Conservation (phyloP, 2,888 invertebrate genomes). For the Minunthozetes semirufus region DNA sequence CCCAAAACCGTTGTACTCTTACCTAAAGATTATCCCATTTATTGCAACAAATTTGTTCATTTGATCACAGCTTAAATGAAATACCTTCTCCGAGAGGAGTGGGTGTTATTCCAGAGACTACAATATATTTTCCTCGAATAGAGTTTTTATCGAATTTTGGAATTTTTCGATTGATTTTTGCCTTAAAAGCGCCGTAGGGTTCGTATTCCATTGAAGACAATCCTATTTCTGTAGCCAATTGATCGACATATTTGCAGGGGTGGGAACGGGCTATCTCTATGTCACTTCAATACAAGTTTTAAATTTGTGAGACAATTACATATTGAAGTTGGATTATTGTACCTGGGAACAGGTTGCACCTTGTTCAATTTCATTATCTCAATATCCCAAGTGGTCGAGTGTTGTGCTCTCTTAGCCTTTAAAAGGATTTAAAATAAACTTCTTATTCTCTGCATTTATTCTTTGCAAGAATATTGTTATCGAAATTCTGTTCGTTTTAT, state of each 20-base stretch:
- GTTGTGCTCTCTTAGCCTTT: neutral
- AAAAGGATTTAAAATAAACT: no score
- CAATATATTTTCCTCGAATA: constrained; percentile 79
- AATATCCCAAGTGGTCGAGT: neutral
- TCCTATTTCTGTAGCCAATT: constrained; percentile 76
- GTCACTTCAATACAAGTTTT: constrained; percentile 55
- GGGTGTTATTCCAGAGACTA: constrained; percentile 94
- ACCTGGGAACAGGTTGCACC: neutral
- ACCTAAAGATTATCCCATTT: constrained; percentile 50
- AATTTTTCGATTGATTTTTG: constrained; percentile 77
- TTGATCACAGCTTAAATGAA: neutral
- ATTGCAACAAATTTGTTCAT: no score
- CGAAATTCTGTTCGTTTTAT: no score
- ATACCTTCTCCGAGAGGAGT: constrained; percentile 90
- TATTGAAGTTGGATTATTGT: no score
- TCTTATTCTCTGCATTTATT: no score
- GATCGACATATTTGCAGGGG: constrained; percentile 70
- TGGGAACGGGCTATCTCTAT: constrained; percentile 82
- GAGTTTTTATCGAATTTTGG: constrained; percentile 64
- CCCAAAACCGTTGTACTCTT: constrained; percentile 95
- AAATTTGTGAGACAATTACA: no score
- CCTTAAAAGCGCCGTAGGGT: constrained; percentile 86
- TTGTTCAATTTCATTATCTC: neutral
- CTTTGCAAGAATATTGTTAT: no score
- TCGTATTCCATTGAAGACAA: constrained; percentile 71